These are phyloP conservation scores for Lepidotrigona ventralis DNA, from an alignment of 1,140 invertebrate species.

Conservation along the genomic window DNA sequence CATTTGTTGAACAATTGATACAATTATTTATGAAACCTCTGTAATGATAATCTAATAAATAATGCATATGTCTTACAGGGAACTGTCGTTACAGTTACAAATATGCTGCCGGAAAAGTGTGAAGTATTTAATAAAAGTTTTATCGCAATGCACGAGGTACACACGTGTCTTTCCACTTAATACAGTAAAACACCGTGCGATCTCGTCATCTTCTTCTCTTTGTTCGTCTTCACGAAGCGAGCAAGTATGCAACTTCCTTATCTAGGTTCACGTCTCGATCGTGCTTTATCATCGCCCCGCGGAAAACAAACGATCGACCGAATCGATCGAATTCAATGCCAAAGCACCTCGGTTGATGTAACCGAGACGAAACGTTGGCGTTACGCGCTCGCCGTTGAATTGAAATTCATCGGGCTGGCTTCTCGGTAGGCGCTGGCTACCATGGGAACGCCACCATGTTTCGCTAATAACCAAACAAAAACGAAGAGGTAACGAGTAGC, in stretches of 20 bases:
- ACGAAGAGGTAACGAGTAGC: constrained; percentile 9
- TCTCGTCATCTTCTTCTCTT: neutral
- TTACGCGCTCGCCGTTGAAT: neutral
- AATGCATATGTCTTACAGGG: no score
- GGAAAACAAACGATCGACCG: neutral
- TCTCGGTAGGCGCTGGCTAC: neutral
- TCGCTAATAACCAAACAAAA: constrained; percentile 32
- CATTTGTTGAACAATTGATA: no score
- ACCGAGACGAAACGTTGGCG: neutral
- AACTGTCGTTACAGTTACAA: no score
- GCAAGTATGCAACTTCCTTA: neutral
- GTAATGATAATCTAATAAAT: no score
- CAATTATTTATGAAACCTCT: no score
- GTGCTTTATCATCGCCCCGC: neutral
- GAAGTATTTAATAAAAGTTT: neutral
- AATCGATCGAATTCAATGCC: constrained; percentile 17
- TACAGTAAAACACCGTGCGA: neutral
- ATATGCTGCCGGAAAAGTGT: no score
- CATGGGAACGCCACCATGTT: constrained; percentile 17
- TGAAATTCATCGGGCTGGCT: neutral
- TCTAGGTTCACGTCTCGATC: neutral
- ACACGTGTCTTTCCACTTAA: no score
- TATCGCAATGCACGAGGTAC: neutral
- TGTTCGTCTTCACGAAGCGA: no score
- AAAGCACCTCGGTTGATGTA: neutral